Evolutionary conservation across 2,888 invertebrate genomes (phyloP).

Genomic region (Tipula vernalis): DNA sequence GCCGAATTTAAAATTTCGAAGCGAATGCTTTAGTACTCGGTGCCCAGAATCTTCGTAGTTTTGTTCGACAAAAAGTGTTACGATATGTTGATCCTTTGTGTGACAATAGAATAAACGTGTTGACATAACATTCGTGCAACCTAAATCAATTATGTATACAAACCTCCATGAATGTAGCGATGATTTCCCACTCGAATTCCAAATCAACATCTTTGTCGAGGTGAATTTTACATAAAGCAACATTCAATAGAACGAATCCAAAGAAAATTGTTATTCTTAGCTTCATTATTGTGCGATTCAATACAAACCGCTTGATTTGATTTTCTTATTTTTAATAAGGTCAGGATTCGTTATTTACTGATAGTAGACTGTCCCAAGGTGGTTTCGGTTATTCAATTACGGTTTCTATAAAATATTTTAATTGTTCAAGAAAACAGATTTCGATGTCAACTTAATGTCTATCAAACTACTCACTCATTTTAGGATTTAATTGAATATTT

Average conservation of each 20-base stretch:
- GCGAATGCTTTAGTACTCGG: background rate
- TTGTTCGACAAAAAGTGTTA: background rate
- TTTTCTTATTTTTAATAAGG: too few relatives aligned
- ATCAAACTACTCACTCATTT: too few relatives aligned
- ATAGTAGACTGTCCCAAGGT: too few relatives aligned
- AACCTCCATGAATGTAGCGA: background rate
- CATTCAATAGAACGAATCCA: background rate
- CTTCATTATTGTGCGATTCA: background rate
- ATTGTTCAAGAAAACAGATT: too few relatives aligned
- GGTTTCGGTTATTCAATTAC: too few relatives aligned
- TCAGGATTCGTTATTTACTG: too few relatives aligned
- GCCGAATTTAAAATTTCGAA: background rate
- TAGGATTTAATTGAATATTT: too few relatives aligned
- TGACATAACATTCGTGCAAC: background rate
- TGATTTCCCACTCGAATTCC: background rate
- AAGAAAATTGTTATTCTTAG: background rate
- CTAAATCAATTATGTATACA: background rate
- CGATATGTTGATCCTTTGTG: background rate
- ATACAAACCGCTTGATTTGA: background rate
- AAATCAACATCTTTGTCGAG: background rate
- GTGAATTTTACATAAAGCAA: background rate
- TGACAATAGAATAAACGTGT: background rate
- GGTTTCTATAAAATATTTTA: too few relatives aligned
- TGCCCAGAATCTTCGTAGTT: background rate
- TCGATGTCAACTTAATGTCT: too few relatives aligned